phyloP scores from a whole-genome alignment of 2,888 invertebrate species.

The Trileptium ribeirensis region DNA sequence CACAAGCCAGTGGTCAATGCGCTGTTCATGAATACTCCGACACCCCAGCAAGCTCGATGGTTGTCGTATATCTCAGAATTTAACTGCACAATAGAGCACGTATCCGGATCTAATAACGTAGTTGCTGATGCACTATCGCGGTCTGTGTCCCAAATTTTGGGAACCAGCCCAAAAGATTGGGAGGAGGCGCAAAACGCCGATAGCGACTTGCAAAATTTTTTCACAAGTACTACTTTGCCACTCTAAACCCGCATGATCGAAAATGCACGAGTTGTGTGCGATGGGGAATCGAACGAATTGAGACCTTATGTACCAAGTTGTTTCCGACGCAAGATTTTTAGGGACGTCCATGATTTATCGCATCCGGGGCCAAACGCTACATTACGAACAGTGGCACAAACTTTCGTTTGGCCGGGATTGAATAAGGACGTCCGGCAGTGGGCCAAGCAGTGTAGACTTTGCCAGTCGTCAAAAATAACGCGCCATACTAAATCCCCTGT shows the following conservation, averaged over 20 bases:
- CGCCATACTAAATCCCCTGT: neutral
- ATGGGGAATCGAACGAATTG: too few species aligned
- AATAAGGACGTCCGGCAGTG: neutral
- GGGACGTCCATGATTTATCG: too few species aligned
- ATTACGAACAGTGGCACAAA: too few species aligned
- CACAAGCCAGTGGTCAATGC: conserved; percentile 1
- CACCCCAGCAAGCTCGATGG: conserved; percentile 3
- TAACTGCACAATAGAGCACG: neutral
- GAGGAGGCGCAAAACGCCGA: neutral
- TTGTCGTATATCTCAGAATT: neutral
- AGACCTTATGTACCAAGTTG: too few species aligned
- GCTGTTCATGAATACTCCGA: neutral
- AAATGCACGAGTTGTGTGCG: too few species aligned
- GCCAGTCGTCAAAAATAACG: neutral
- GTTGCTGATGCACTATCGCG: neutral
- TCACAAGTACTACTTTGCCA: neutral
- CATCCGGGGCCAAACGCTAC: too few species aligned
- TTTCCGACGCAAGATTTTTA: too few species aligned
- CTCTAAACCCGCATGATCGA: too few species aligned
- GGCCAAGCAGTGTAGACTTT: neutral
- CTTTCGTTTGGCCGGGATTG: conserved; percentile 11
- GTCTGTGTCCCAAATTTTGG: neutral
- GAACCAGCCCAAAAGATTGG: neutral
- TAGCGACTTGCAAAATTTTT: neutral
- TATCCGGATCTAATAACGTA: neutral